A percentile compares a stretch with the other conserved stretches of the same genome.
phyloP scores from a whole-genome alignment of 2,797 vertebrate genomes.

The Pseudochirops cupreus region DNA sequence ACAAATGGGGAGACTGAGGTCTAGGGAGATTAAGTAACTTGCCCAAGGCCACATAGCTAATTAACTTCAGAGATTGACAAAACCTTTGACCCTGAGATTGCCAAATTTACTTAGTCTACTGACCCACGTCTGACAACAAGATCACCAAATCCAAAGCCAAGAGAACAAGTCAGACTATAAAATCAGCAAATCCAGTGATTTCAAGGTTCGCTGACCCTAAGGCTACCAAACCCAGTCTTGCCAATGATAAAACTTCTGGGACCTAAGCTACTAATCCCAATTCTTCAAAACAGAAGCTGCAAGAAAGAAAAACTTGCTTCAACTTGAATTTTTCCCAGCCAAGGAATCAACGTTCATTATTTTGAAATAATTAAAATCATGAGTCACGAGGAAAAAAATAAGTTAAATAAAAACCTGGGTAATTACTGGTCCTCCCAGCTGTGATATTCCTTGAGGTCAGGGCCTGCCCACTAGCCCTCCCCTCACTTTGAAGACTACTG shows the following conservation, averaged over 20 bases:
- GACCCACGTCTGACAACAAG: neutral
- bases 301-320: neutral
- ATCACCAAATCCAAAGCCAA: neutral
- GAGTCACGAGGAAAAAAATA: neutral
- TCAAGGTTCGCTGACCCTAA: neutral
- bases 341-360: neutral
- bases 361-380: neutral
- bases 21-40: neutral
- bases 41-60: neutral
- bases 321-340: neutral
- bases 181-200: neutral
- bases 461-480: neutral
- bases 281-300: neutral
- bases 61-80: neutral
- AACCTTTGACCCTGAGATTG: neutral
- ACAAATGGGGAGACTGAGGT: neutral
- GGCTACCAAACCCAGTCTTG: neutral
- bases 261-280: neutral
- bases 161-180: neutral
- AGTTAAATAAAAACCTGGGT: neutral
- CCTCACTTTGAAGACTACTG: neutral
- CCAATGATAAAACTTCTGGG: neutral
- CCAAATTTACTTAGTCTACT: neutral
- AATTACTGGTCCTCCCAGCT: neutral
- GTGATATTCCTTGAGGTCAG: neutral